Base-by-base conservation (phyloP, 92 coral and sea anemone genomes). In the Plumapathes pennacea region DNA sequence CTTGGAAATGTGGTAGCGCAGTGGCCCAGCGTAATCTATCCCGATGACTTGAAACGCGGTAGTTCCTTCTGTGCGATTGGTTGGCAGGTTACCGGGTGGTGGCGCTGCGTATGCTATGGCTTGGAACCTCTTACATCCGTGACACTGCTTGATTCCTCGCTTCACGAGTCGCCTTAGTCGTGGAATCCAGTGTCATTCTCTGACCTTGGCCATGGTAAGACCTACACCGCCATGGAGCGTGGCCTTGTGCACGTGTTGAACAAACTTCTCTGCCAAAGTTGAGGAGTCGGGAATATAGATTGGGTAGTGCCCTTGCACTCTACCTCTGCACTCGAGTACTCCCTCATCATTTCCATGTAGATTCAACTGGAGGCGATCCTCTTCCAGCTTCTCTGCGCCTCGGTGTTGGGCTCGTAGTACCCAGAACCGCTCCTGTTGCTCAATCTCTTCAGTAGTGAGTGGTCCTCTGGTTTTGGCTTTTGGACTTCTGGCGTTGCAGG, bases 311-410 rank as follows among this genome's bases (percentile, higher is more conserved):
- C 74, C 67, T 57, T 65, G 67, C 32, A 74, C 19, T 65, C 82
- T 65, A 21, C 82, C 82, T 21, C 60, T 43, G 46, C 82, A 64
- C 59, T 43, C 82, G 17, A 75, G 72, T 38, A 75, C 24, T 48
- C 59, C 74, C 22, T 75, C 74, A 37, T 49, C 14, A 69, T 64
- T 75, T 14, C 17, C 58, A 39, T 75, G 66, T 44, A 75, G 54
- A 43, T 75, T 75, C 18, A 74, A 60, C 19, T 48, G 26, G 29
- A 64, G 74, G 32, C 52, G 42, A 41, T 75, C 61, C 28, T 65
- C 74, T 26, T 75, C 64, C 54, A 75, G 43, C 59, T 39, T 38
- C 60, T 57, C 62, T 54, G 40, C 10, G 19, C 74, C 72, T 33
- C 39, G 66, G 36, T 19, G 32, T 40, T 73, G 81, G 48, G 47